Evolutionary conservation across 2,888 invertebrate species (phyloP).

Genomic region (Germaria angustata): DNA sequence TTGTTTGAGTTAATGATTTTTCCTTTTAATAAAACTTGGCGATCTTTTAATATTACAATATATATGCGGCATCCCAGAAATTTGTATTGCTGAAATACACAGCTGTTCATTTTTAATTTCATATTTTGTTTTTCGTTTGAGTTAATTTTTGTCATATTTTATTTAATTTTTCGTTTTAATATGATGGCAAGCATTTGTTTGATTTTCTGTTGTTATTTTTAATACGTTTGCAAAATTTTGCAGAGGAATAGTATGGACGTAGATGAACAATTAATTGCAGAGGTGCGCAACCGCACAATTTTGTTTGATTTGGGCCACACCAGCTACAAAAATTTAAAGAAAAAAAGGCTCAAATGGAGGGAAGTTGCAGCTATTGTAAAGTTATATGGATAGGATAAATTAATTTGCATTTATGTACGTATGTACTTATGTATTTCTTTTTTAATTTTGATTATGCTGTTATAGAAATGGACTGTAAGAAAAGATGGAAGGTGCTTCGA

Average conservation of each 20-base stretch:
- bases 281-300: constrained; percentile 17
- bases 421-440: constrained; percentile 13
- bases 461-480: constrained; percentile 11
- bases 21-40: too few species aligned
- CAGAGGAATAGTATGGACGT: constrained; percentile 8
- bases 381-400: too few species aligned
- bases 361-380: too few species aligned
- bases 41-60: too few species aligned
- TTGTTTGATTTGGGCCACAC: constrained; percentile 6
- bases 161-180: constrained; percentile 7
- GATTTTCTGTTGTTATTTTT: constrained; percentile 12
- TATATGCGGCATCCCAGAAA: too few species aligned
- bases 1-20: too few species aligned
- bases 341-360: too few species aligned
- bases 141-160: constrained; percentile 1
- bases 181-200: constrained; percentile 10
- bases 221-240: constrained; percentile 6
- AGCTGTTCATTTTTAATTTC: constrained; percentile 3
- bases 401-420: background rate
- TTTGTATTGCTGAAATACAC: background rate
- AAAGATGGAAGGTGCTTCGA: constrained; percentile 10
- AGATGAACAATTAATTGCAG: background rate
- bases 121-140: constrained; percentile 3
- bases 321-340: background rate
- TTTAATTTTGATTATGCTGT: background rate